Evolutionary conservation across 2,113 vertebrate genomes (phyloP), one percentile per base, ranked within the genome.

Genomic region (Entelurus aequoreus): DNA sequence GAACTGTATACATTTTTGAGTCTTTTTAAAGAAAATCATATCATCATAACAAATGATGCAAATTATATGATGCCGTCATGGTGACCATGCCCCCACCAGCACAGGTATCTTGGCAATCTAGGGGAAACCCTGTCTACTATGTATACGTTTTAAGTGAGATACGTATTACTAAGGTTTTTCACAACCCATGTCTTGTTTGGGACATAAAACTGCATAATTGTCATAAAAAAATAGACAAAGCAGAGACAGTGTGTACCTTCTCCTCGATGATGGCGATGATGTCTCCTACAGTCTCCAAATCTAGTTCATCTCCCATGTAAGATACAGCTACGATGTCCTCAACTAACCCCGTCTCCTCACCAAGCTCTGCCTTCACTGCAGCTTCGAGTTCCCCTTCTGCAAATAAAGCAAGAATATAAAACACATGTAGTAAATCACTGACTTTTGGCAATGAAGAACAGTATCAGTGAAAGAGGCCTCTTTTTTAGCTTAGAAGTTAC

Each of bases 221-320:
- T 46, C 15, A 42, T 42, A 11, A 40, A 56, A 42, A 42, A 4
- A n/a, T 11, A 7, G 6, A 8, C 6, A 50, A 0, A 52, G 4
- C 8, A 38, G 16, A 37, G 21, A 62, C 1, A 60, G 15, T 16
- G 4, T 4, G 6, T 90, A 98, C 97, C 94, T 99, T 98, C 75
- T 99, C 97, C 73, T 98, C 96, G 84, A 99, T 99, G 82, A 99
- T 99, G 76, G 97, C 94, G 71, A 99, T 98, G 78, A 99, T 98
- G 83, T 94, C 95, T 74, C 94, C 96, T 65, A 97, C 94, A 0
- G 96, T 99, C 71, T 94, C 95, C 53, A 98, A 93, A 78, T 98
- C 94, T 64, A 99, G 84, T 60, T 98, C 96, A 40, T 96, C 94
- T n/a, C 91, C 94, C 2, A 96, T 97, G 76, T 96, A 97, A 60